Evolutionary conservation across 2,797 vertebrate species (phyloP).

Genomic region (Centropyge bicolor): DNA sequence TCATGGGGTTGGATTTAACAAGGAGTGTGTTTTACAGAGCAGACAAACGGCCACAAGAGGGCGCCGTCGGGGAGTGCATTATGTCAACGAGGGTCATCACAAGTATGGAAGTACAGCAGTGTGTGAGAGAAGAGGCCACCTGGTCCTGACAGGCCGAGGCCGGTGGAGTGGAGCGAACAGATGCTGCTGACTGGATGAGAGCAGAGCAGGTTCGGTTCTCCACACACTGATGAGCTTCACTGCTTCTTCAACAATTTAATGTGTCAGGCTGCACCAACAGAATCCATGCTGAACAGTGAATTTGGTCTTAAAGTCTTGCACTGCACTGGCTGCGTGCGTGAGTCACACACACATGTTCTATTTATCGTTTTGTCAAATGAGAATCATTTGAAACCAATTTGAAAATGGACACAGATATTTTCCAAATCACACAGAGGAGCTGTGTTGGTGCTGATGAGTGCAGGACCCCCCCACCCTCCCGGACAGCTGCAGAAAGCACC

Average conservation of each 20-base stretch:
- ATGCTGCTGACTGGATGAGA: conserved; percentile 31
- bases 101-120: too few relatives aligned
- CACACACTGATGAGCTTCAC: neutral
- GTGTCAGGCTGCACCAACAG: neutral
- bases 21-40: fast-evolving
- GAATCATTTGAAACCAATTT: neutral
- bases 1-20: too few relatives aligned
- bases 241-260: neutral
- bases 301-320: too few relatives aligned
- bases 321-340: too few relatives aligned
- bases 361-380: too few relatives aligned
- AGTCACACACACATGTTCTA: too few relatives aligned
- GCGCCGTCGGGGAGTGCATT: neutral
- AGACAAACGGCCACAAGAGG: conserved; percentile 37
- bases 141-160: conserved; percentile 22
- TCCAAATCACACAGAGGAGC: too few relatives aligned
- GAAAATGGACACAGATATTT: too few relatives aligned
- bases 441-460: too few relatives aligned
- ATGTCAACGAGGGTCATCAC: too few relatives aligned
- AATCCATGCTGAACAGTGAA: too few relatives aligned
- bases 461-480: too few relatives aligned
- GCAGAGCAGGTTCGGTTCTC: neutral
- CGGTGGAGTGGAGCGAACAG: conserved; percentile 32
- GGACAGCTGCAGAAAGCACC: neutral
- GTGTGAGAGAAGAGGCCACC: conserved; percentile 36